Evolutionary conservation across 2,888 invertebrate genomes (phyloP).

Genomic region (Sericinus montela): DNA sequence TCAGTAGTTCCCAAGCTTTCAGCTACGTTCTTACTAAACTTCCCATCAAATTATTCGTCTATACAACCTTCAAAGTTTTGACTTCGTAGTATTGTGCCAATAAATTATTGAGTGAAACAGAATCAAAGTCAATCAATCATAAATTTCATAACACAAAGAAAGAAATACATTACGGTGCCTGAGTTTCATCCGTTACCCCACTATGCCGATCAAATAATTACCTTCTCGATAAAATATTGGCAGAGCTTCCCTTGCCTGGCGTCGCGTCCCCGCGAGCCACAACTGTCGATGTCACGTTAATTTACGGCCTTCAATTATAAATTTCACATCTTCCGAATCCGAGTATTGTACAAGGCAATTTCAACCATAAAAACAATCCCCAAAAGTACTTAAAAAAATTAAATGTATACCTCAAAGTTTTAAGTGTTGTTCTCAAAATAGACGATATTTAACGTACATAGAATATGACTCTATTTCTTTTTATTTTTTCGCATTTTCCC

Average conservation of each 20-base stretch:
- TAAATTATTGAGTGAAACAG: not conserved
- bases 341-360: not conserved
- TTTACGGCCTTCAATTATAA: slow-evolving; percentile 79
- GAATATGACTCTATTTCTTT: not conserved
- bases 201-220: slow-evolving; percentile 69
- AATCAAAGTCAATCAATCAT: slow-evolving; percentile 39
- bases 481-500: too few species aligned
- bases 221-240: slow-evolving; percentile 74
- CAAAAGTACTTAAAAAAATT: not conserved
- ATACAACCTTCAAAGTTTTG: not conserved
- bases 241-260: slow-evolving; percentile 45
- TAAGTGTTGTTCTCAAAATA: not conserved
- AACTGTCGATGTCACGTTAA: slow-evolving; percentile 80
- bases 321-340: slow-evolving; percentile 54
- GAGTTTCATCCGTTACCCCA: slow-evolving; percentile 52
- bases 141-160: slow-evolving; percentile 44
- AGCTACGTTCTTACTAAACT: not conserved
- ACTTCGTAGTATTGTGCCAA: not conserved
- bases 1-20: not conserved
- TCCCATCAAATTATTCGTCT: not conserved
- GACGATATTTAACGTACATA: not conserved
- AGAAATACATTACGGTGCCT: slow-evolving; percentile 43
- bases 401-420: not conserved
- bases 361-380: not conserved
- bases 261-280: slow-evolving; percentile 52